phyloP scores from a whole-genome alignment of 2,888 invertebrate genomes.

The Nomada flava region DNA sequence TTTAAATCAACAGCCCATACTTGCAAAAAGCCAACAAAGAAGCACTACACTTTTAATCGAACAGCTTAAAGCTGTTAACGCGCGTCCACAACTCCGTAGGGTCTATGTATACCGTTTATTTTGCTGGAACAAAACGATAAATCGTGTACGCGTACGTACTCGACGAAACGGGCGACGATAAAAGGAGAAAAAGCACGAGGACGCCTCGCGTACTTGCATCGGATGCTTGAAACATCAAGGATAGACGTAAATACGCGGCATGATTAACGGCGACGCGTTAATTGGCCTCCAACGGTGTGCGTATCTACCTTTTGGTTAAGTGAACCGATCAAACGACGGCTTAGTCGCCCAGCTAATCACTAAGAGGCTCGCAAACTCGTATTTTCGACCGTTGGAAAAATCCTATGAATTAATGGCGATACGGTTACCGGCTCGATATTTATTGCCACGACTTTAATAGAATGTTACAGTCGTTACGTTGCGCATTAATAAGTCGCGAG shows the following conservation, averaged over 20 bases:
- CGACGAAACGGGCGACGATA: slow-evolving; percentile 36
- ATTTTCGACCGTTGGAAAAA: slow-evolving; percentile 33
- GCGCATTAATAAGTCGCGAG: slow-evolving; percentile 45
- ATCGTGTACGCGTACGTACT: slow-evolving; percentile 16
- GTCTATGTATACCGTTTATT: slow-evolving; percentile 6
- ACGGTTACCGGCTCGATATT: slow-evolving; percentile 52
- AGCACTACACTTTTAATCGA: slow-evolving; percentile 7
- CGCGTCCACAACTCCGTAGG: neutral
- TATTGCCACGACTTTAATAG: slow-evolving; percentile 56
- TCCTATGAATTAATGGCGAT: slow-evolving; percentile 51
- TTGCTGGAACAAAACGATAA: slow-evolving; percentile 35
- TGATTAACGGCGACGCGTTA: slow-evolving; percentile 59
- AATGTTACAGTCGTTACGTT: slow-evolving; percentile 58
- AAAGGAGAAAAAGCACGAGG: slow-evolving; percentile 40
- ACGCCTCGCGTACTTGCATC: slow-evolving; percentile 29
- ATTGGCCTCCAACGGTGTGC: slow-evolving; percentile 61
- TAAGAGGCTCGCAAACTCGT: slow-evolving; percentile 37
- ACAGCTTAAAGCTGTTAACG: neutral
- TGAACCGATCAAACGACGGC: slow-evolving; percentile 45
- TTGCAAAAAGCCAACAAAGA: neutral
- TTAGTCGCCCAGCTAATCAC: slow-evolving; percentile 48
- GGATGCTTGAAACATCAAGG: slow-evolving; percentile 44
- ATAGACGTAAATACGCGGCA: slow-evolving; percentile 53
- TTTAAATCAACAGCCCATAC: neutral
- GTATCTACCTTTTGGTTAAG: slow-evolving; percentile 54